These are phyloP conservation scores for Phylloscopus trochiloides DNA, from an alignment of 2,113 vertebrate species.

Conservation along the genomic window DNA sequence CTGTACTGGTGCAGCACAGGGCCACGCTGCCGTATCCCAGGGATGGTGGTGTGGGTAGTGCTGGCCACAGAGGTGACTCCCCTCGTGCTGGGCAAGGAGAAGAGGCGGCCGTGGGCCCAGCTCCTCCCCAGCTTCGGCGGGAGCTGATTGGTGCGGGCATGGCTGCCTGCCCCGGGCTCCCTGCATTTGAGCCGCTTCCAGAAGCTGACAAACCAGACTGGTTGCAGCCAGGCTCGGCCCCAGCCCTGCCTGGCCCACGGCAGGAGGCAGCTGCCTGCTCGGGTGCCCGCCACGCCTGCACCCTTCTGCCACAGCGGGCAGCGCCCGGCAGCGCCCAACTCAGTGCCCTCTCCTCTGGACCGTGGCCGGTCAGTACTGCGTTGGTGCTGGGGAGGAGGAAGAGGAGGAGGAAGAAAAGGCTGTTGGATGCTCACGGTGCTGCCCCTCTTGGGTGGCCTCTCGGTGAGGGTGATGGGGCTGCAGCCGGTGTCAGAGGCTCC, in stretches of 20 bases:
- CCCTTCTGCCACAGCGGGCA: neutral
- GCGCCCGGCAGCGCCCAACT: neutral
- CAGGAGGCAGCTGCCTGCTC: neutral
- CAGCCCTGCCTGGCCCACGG: neutral
- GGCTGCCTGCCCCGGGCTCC: neutral
- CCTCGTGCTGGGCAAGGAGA: neutral
- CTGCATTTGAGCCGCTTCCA: neutral
- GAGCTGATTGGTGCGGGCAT: conserved; percentile 3
- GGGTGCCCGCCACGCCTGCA: neutral
- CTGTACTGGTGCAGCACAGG: too few relatives aligned
- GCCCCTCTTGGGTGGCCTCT: neutral
- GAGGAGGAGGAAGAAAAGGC: neutral
- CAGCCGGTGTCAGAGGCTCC: neutral
- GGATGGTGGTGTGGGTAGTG: neutral
- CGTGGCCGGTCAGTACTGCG: neutral
- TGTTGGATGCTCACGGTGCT: neutral
- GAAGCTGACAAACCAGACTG: conserved; percentile 42
- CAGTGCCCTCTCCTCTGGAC: neutral
- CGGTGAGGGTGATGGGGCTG: neutral
- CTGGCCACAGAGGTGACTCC: neutral
- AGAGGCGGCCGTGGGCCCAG: neutral
- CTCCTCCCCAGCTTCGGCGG: neutral
- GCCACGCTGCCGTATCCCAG: accelerated
- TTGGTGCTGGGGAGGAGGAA: neutral
- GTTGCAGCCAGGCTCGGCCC: neutral